Percentiles rank a stretch among this genome's conserved stretches.
These are phyloP conservation scores for Gymnocephalus cernua DNA, from an alignment of 2,113 vertebrate species.

Conservation along the genomic window DNA sequence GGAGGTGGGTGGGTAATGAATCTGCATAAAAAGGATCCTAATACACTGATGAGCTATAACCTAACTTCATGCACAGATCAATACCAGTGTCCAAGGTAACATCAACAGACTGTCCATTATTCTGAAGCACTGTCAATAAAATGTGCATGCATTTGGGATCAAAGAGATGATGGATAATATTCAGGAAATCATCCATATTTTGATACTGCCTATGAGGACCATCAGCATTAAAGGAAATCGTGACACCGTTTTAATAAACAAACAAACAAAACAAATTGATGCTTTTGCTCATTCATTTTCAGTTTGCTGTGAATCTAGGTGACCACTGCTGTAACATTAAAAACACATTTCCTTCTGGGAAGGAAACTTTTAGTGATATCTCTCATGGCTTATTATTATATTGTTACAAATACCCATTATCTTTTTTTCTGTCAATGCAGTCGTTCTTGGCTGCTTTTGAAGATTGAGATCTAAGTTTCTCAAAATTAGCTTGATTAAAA, in stretches of 20 bases:
- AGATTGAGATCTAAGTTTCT: background rate
- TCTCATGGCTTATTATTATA: conserved; percentile 1
- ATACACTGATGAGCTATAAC: conserved; percentile 40
- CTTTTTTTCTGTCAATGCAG: background rate
- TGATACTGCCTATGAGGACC: conserved; percentile 9
- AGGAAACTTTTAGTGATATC: background rate
- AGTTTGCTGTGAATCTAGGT: conserved; percentile 10
- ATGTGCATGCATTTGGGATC: conserved; percentile 66
- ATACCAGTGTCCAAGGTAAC: conserved; percentile 46
- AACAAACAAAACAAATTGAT: conserved; percentile 24
- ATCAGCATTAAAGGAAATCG: conserved; percentile 5
- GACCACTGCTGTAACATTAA: conserved; percentile 1
- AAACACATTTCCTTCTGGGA: background rate
- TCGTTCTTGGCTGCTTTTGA: conserved; percentile 7
- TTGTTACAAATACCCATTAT: background rate
- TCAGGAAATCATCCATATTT: background rate
- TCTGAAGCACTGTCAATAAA: conserved; percentile 54
- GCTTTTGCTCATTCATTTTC: conserved; percentile 29
- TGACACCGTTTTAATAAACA: conserved; percentile 2
- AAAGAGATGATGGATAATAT: conserved; percentile 22
- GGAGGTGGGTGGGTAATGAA: conserved; percentile 16
- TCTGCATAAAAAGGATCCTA: conserved; percentile 47
- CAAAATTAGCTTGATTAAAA: background rate
- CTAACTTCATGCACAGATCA: conserved; percentile 72
- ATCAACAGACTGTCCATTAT: conserved; percentile 40